phyloP scores from a whole-genome alignment of 1,140 invertebrate genomes.

The Ctenoplectra terminalis region DNA sequence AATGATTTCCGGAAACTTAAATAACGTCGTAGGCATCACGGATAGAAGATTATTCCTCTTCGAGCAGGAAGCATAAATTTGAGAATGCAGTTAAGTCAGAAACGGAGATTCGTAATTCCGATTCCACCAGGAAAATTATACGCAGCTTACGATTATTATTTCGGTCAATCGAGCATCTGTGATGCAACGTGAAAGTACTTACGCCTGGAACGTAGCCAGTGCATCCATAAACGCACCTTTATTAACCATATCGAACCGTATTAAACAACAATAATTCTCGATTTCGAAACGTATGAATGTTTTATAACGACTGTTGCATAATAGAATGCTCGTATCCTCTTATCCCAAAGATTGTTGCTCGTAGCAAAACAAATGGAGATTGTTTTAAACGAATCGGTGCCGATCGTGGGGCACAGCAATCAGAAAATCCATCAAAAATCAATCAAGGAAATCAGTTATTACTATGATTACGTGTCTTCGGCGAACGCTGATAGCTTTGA shows the following conservation, averaged over 20 bases:
- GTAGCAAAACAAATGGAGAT: constrained; percentile 4
- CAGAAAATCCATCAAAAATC: constrained; percentile 40
- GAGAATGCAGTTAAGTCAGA: not conserved
- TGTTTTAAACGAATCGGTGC: not conserved
- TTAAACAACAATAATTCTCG: constrained; percentile 73
- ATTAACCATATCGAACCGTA: constrained; percentile 61
- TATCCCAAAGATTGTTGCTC: not conserved
- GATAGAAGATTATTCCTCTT: not conserved
- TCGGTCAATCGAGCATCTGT: not conserved
- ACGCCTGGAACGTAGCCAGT: not conserved
- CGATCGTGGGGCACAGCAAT: not conserved
- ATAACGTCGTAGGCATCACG: not conserved
- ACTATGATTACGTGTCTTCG: constrained; percentile 28
- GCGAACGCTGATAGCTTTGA: not conserved
- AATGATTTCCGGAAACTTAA: not conserved
- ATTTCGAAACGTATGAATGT: constrained; percentile 38
- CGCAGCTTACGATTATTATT: constrained; percentile 11
- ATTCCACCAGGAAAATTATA: constrained; percentile 2
- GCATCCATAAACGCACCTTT: constrained; percentile 54
- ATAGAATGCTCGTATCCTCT: not conserved
- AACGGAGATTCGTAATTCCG: constrained; percentile 1
- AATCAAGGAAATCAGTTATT: constrained; percentile 36
- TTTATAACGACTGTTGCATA: constrained; percentile 10
- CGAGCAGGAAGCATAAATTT: not conserved
- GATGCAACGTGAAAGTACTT: constrained; percentile 29